A percentile compares a stretch with the other conserved stretches of the same genome.
These are phyloP conservation scores for Mugil cephalus DNA, from an alignment of 2,113 vertebrate genomes.

Conservation along the genomic window DNA sequence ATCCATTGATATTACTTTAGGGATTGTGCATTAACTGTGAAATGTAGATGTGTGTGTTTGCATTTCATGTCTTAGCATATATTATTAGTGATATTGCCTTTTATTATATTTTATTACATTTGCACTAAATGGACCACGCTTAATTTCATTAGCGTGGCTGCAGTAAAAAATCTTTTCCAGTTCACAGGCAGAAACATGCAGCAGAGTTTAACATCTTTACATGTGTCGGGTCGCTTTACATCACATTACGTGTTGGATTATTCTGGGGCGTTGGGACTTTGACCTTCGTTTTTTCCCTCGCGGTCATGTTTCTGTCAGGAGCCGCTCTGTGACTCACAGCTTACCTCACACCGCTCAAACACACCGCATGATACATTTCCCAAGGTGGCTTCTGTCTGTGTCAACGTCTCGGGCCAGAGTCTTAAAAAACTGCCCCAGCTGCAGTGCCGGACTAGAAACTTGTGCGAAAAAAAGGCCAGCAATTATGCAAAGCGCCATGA, in stretches of 20 bases:
- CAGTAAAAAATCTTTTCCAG: not conserved
- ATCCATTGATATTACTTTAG: too few relatives aligned
- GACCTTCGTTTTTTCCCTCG: constrained; percentile 20
- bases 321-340: constrained; percentile 52
- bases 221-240: constrained; percentile 8
- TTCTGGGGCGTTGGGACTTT: constrained; percentile 8
- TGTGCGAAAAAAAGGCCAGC: constrained; percentile 12
- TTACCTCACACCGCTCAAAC: constrained; percentile 24
- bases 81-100: too few relatives aligned
- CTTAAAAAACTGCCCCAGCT: constrained; percentile 44
- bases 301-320: constrained; percentile 9
- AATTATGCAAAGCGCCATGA: constrained; percentile 40
- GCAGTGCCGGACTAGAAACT: not conserved
- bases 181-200: not conserved
- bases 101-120: too few relatives aligned
- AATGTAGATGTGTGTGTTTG: too few relatives aligned
- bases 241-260: constrained; percentile 37
- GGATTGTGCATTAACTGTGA: too few relatives aligned
- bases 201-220: constrained; percentile 12
- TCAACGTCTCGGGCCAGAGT: not conserved
- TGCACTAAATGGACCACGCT: too few relatives aligned
- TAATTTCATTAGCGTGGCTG: too few relatives aligned
- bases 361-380: constrained; percentile 30
- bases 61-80: too few relatives aligned
- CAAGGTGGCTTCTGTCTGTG: constrained; percentile 17